Conservation (phyloP, 2,888 invertebrate genomes). For the Phrixothrix hirtus region DNA sequence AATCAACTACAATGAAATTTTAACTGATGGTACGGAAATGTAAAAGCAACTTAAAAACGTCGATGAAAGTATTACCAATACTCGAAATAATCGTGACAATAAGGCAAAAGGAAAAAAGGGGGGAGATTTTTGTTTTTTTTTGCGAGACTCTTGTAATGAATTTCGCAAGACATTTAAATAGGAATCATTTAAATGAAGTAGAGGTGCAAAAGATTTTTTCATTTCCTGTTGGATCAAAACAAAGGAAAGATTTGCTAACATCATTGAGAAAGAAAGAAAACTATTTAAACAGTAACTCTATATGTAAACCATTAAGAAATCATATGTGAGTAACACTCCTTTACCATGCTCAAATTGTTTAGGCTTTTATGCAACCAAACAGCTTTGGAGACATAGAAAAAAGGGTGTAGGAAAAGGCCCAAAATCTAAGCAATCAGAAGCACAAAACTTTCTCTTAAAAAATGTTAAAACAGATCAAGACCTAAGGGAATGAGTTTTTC, state of each 20-base stretch:
- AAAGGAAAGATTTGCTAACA: slow-evolving; percentile 2
- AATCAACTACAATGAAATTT: no score
- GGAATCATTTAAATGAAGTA: slow-evolving; percentile 1
- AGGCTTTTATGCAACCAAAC: slow-evolving; percentile 2
- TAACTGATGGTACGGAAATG: no score
- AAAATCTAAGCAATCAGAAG: background rate
- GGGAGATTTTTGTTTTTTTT: slow-evolving; percentile 3
- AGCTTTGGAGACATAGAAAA: slow-evolving; percentile 6
- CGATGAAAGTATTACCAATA: no score
- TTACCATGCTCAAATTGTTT: slow-evolving; percentile 2
- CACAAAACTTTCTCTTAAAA: no score
- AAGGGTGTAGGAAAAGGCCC: background rate
- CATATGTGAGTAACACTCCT: background rate
- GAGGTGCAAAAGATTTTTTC: slow-evolving; percentile 4
- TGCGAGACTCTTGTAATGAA: background rate
- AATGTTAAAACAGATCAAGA: slow-evolving; percentile 7
- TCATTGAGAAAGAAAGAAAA: slow-evolving; percentile 1
- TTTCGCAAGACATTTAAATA: background rate
- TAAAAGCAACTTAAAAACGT: no score
- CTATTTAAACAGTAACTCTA: background rate
- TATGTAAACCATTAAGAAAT: slow-evolving; percentile 4
- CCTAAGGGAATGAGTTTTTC: slow-evolving; percentile 21
- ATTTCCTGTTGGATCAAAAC: background rate
- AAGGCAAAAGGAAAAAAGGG: slow-evolving; percentile 1
- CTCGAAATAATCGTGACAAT: no score